Base-by-base conservation (phyloP, 2,797 vertebrate genomes). In the Lagodon rhomboides region DNA sequence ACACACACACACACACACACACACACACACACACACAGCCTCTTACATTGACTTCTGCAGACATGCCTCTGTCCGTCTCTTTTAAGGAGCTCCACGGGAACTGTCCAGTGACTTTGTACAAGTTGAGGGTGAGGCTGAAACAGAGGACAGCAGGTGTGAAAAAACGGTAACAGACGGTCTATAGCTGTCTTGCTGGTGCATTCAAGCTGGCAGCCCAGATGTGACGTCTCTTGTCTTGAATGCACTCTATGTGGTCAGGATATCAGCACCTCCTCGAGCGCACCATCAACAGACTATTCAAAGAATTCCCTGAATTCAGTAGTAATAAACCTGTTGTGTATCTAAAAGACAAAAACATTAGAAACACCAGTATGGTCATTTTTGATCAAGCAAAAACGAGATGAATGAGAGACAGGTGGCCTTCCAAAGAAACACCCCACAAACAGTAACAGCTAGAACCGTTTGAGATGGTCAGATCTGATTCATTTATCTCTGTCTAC, bases 21-120 rank as follows among this genome's bases (percentile, higher is more conserved):
- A 56, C 6, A 51, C 13, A 6, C 17, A 64, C 1, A 5, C 13
- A 56, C 6, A 51, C 13, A 6, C 17, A 60, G 1, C 0, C 5
- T 3, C 97, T 96, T 93, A 99, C 98, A 12, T 96, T 99, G 8
- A 97, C 87, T 63, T 99, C 98, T 3, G 96, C 93, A 1, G 98
- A 99, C 50, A 98, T 0, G 6, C 98, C 98, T 82, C 97, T 88
- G 92, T 99, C 98, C 0, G 98, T 99, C 94, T 99, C 97, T 65
- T 98, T 97, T 43, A 99, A 94, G 3, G 98, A 99, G 88, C 98
- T 99, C 98, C 98, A 99, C 0, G 98, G 98, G 83, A 99, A 99
- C 94, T 99, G 98, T 0, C 98, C 98, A 0, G 97, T 99, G 44
- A 99, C 97, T 95, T 99, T 99, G 87, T 98, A 99, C 12, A 97